Percentiles rank a stretch among this genome's conserved stretches.
phyloP scores from a whole-genome alignment of 2,113 vertebrate genomes.

The Notothenia rossii region DNA sequence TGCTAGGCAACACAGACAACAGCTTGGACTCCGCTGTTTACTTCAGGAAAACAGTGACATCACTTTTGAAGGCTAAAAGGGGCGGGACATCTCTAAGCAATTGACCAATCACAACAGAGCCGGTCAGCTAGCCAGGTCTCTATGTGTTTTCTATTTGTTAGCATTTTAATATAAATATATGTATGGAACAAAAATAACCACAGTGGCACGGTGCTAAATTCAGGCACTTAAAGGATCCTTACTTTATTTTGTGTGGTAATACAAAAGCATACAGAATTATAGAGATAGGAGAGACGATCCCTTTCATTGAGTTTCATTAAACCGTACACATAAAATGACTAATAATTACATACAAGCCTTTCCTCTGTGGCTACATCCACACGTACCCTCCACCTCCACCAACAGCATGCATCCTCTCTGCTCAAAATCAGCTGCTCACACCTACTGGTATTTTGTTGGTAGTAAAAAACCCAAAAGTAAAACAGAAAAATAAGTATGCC shows the following conservation, averaged over 20 bases:
- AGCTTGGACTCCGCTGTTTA: too few relatives aligned
- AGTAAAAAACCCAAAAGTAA: conserved; percentile 2
- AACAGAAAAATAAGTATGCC: conserved; percentile 38
- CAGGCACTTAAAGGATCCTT: conserved; percentile 87
- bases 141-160: too few relatives aligned
- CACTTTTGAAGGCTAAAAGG: too few relatives aligned
- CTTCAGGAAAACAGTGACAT: too few relatives aligned
- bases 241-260: conserved; percentile 85
- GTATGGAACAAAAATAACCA: conserved; percentile 31
- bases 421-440: conserved; percentile 62
- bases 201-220: conserved; percentile 72
- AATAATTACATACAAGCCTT: conserved; percentile 77
- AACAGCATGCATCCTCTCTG: conserved; percentile 71
- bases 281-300: conserved; percentile 81
- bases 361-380: conserved; percentile 73
- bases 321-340: conserved; percentile 79
- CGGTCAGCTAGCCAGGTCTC: too few relatives aligned
- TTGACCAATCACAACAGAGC: too few relatives aligned
- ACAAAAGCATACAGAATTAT: conserved; percentile 84
- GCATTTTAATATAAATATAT: neutral
- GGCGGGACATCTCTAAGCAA: too few relatives aligned
- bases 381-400: conserved; percentile 63
- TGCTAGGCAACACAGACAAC: too few relatives aligned
- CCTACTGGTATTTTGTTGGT: conserved; percentile 32
- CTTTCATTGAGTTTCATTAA: conserved; percentile 80